Evolutionary conservation across 2,888 invertebrate species (phyloP), one percentile per base, ranked within the genome.

Genomic region (Leptopilina drosophilae): DNA sequence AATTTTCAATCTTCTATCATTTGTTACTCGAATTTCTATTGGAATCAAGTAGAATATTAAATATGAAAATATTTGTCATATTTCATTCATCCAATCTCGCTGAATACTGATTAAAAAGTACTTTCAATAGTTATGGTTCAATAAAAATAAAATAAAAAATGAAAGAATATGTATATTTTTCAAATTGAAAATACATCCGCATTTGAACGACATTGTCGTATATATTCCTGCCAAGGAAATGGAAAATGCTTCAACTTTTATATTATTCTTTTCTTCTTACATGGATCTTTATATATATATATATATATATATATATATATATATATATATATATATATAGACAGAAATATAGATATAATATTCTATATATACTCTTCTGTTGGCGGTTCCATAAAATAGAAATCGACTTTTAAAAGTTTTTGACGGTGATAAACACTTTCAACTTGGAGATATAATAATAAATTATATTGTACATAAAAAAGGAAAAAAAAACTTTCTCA

Each of bases 141-240:
- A 73, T 26, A 49, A 49, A 67, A 49, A 49, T 49, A 49, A 8
- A 42, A 42, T 42, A 42, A 33, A 33, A 33, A 33, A 33, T 20
- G 20, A 33, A 33, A 33, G 33, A 33, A 33, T 42, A 42, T 42
- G 8, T 42, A 42, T 73, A 73, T 33, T 73, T 56, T 26, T 73
- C 14, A 73, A 73, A 56, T 73, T 73, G 69, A 73, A 73, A 73
- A 73, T 73, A 26, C 53, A 56, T 53, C 33, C 26, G 26, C 26
- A 53, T 33, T 7, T 26, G 20, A 56, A 56, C 49, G 26, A n/a
- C 7, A 73, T 53, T 53, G 53, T 73, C 26, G 53, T 53, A 49
- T 49, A 49, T 53, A 26, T 26, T 20, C 11, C 14, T 4, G 20
- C 33, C 12, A n/a, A 53, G 33, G 20, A 53, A 73, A 73, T 73